Base-by-base conservation (phyloP, 37 sponge, comb jelly and placozoan genomes). In the Dysidea cf. avara region DNA sequence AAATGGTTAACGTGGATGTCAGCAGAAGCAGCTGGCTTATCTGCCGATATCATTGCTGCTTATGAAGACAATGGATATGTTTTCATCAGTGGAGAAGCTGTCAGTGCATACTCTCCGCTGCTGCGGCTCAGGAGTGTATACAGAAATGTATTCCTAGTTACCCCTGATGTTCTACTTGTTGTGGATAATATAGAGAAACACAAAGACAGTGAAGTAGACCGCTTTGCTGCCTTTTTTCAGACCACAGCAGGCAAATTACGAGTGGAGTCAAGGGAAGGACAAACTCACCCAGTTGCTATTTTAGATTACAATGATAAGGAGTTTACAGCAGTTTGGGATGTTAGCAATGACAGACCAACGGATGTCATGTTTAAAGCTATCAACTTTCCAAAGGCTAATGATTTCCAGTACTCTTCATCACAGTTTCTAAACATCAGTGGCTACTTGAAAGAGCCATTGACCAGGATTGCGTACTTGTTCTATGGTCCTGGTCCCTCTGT, bases 1-100 rank as follows among this genome's bases (percentile, higher is more conserved):
- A 73, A 68, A 34, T 73, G 75, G 75, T 47, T 73, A 37, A 65
- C 64, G 35, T 73, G 68, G 68, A 25, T 30, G 9, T 66, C 69
- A 0, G 65, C 75, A 26, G 75, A 47, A 25, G 61, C 49, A 0
- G 30, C 30, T 12, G 29, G 1, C 26, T 13, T 20, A n/a, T 66
- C 31, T 1, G 75, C 65, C 7, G 75, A 73, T 14, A n/a, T 73
- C 29, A 36, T 73, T 9, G 24, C 14, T 20, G 75, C 75, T 37
- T n/a, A 29, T 22, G 22, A 64, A 12, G 50, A 34, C 29, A 0
- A 73, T 0, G 43, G 64, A 9, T 54, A 65, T 57, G 75, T 73
- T 20, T 65, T 67, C n/a, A 24, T 64, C 16, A 9, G 34, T 2
- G 75, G 75, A 29, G 75, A 73, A 37, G 69, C 69, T 13, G 31